Evolutionary conservation across 1,140 invertebrate species (phyloP).

Genomic region (Euura saliciscinereae): DNA sequence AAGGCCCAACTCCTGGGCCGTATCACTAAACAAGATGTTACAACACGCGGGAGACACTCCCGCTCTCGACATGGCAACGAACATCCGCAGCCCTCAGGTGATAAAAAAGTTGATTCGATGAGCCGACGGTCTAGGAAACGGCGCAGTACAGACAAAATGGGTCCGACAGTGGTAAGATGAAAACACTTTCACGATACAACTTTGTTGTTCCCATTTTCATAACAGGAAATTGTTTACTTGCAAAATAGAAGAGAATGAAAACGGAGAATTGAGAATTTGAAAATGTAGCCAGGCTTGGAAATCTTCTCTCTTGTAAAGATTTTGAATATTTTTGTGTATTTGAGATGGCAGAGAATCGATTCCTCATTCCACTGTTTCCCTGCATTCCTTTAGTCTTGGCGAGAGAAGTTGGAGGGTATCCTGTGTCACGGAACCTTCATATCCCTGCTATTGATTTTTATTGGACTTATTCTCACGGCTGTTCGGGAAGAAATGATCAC

Average conservation of each 20-base stretch:
- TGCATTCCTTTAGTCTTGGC: slow-evolving; percentile 38
- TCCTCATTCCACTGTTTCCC: too few relatives aligned
- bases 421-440: slow-evolving; percentile 47
- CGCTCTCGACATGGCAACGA: slow-evolving; percentile 47
- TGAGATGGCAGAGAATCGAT: too few relatives aligned
- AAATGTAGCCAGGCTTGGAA: too few relatives aligned
- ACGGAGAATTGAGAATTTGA: too few relatives aligned
- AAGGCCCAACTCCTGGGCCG: slow-evolving; percentile 52
- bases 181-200: too few relatives aligned
- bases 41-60: slow-evolving; percentile 39
- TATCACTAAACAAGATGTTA: slow-evolving; percentile 44
- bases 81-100: slow-evolving; percentile 37
- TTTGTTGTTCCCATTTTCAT: too few relatives aligned
- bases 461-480: slow-evolving; percentile 35
- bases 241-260: too few relatives aligned
- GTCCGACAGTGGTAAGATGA: slow-evolving; percentile 61
- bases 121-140: slow-evolving; percentile 59
- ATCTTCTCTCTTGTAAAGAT: too few relatives aligned
- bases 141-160: slow-evolving; percentile 61
- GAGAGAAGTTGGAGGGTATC: slow-evolving; percentile 41
- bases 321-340: too few relatives aligned
- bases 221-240: too few relatives aligned
- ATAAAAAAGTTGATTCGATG: slow-evolving; percentile 49
- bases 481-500: slow-evolving; percentile 17
- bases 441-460: slow-evolving; percentile 41